Percentiles rank a stretch among this genome's conserved stretches.
phyloP scores from a whole-genome alignment of 2,797 vertebrate species.

The Gymnoscopelus microlampas region DNA sequence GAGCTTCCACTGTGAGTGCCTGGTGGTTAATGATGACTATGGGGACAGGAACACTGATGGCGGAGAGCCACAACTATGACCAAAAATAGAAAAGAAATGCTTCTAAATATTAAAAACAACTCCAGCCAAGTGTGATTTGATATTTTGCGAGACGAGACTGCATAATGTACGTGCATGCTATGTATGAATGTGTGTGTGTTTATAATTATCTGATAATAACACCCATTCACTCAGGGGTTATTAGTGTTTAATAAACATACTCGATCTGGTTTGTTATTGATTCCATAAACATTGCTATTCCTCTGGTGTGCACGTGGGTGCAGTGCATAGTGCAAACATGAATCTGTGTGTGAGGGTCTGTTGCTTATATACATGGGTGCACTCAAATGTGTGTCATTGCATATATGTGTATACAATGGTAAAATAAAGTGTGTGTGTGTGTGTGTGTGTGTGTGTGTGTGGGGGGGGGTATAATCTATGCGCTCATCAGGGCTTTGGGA shows the following conservation, averaged over 20 bases:
- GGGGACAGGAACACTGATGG: slow-evolving; percentile 34
- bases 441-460: slow-evolving; percentile 35
- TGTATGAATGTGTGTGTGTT: slow-evolving; percentile 1
- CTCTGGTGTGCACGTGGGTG: too few relatives aligned
- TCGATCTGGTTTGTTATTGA: too few relatives aligned
- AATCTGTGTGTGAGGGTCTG: too few relatives aligned
- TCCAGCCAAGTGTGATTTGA: slow-evolving; percentile 13
- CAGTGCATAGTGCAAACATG: too few relatives aligned
- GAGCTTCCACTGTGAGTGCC: slow-evolving; percentile 45
- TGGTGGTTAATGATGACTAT: slow-evolving; percentile 56
- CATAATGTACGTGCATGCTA: background rate
- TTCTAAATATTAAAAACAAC: slow-evolving; percentile 1
- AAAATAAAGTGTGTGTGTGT: slow-evolving; percentile 18
- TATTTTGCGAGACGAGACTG: slow-evolving; percentile 47
- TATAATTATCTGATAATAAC: background rate
- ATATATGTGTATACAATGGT: background rate
- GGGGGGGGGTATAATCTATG: slow-evolving; percentile 30
- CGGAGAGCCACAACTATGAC: too few relatives aligned
- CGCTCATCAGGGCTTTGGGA: background rate
- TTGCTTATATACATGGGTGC: background rate
- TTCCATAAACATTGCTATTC: too few relatives aligned
- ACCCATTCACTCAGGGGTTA: slow-evolving; percentile 11
- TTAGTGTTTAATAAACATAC: too few relatives aligned
- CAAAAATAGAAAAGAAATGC: slow-evolving; percentile 26
- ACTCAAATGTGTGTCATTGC: slow-evolving; percentile 9